A percentile compares a stretch with the other conserved stretches of the same genome.
These are phyloP conservation scores for Anoura caudifer DNA, from an alignment of 2,113 vertebrate species.

Conservation along the genomic window DNA sequence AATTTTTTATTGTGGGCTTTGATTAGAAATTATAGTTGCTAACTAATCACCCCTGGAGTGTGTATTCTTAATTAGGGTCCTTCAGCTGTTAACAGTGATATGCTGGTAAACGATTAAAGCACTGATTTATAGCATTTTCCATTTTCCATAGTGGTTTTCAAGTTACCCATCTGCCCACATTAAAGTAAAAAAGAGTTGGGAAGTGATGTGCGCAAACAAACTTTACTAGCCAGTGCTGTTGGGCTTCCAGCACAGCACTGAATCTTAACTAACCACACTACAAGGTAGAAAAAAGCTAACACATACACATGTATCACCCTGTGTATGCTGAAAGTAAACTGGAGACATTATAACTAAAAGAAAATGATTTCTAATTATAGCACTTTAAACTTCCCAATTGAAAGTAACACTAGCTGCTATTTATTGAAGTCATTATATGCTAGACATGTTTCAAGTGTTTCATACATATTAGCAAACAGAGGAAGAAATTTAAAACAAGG, in stretches of 20 bases:
- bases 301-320: background rate
- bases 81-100: background rate
- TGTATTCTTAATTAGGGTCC: conserved; percentile 5
- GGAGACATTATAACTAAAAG: background rate
- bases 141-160: background rate
- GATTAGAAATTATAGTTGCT: conserved; percentile 22
- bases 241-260: background rate
- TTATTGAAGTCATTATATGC: background rate
- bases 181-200: background rate
- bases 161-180: background rate
- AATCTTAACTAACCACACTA: background rate
- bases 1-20: background rate
- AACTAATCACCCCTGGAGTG: background rate
- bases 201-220: background rate
- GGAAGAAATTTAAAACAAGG: background rate
- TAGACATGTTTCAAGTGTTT: background rate
- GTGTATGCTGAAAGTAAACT: background rate
- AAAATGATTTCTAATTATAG: conserved; percentile 9
- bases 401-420: background rate
- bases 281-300: background rate
- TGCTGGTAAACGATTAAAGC: conserved; percentile 4
- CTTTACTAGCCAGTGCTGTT: background rate
- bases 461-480: background rate
- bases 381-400: background rate
- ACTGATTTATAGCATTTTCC: background rate